Percentiles rank a stretch among this genome's conserved stretches.
phyloP scores from a whole-genome alignment of 2,113 vertebrate species.

The Synchiropus splendidus region DNA sequence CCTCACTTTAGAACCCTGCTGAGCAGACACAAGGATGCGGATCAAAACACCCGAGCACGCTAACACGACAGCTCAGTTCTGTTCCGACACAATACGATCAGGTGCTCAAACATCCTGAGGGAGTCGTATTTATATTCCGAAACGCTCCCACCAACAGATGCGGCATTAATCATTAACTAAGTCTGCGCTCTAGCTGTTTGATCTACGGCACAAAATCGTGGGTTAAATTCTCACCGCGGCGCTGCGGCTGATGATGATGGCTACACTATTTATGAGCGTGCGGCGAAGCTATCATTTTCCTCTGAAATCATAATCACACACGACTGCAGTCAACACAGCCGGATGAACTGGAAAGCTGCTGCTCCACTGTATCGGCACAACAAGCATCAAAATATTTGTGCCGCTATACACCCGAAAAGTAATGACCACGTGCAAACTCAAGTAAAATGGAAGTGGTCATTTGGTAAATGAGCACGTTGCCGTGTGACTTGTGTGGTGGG shows the following conservation, averaged over 20 bases:
- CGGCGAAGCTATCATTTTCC: slow-evolving; percentile 43
- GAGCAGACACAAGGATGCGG: slow-evolving; percentile 41
- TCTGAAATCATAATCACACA: slow-evolving; percentile 42
- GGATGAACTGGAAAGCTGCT: slow-evolving; percentile 19
- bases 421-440: slow-evolving; percentile 31
- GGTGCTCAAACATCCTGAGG: slow-evolving; percentile 61
- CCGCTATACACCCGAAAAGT: slow-evolving; percentile 30
- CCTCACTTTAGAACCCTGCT: too few relatives aligned
- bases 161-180: slow-evolving; percentile 66
- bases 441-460: slow-evolving; percentile 33
- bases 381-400: slow-evolving; percentile 36
- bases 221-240: slow-evolving; percentile 31
- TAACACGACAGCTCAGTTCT: slow-evolving; percentile 40
- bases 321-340: slow-evolving; percentile 30
- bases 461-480: slow-evolving; percentile 30
- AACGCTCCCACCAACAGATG: slow-evolving; percentile 55
- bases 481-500: slow-evolving; percentile 33
- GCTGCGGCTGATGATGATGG: slow-evolving; percentile 32
- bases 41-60: slow-evolving; percentile 51
- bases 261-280: slow-evolving; percentile 36
- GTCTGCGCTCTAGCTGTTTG: slow-evolving; percentile 49
- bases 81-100: slow-evolving; percentile 62
- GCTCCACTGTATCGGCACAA: slow-evolving; percentile 22
- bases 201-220: slow-evolving; percentile 33
- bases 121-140: slow-evolving; percentile 57